Base-by-base conservation (phyloP, 2,113 vertebrate genomes). In the Sebastes schlegelii region DNA sequence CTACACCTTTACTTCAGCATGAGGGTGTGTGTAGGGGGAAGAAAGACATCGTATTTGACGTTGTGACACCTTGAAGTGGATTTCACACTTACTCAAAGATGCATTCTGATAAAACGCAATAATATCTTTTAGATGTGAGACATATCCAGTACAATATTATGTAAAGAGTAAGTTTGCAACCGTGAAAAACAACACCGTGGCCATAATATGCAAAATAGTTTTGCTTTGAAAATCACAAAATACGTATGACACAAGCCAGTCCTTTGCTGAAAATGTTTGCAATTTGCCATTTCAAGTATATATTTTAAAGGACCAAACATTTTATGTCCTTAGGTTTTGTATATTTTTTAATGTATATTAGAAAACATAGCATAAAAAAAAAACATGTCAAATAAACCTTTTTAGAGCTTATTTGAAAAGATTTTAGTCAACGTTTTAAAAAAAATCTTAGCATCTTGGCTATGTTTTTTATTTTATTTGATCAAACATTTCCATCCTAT, bases 41-140 rank as follows among this genome's bases (percentile, higher is more conserved):
- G 42, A 48, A 43, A 48, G 43, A 14, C 43, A n/a, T 77, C 42
- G 67, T 55, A 74, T 65, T 8, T 72, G 58, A 1, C 77, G 74
- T 48, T 80, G 57, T 67, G n/a, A 73, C 55, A 68, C 40, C 23
- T 2, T 23, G 4, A 54, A 9, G 55, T 14, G 40, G 48, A 62
- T 85, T 78, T 85, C 45, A 40, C 69, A 23, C 46, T 67, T 55
- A 12, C 16, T 1, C 16, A 74, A n/a, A 70, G 16, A 19, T 40
- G 16, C 26, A 54, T 61, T 49, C 54, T 49, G 17, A 57, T 63
- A 40, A 12, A 77, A 57, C 49, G 1, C 46, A 65, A 23, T 17
- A 9, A n/a, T 10, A 68, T 11, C 52, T 14, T 78, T 51, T 10
- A 45, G 62, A 57, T 57, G 21, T 58, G 5, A 68, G 66, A 52